These are phyloP conservation scores for Drosophila willistoni DNA, from an alignment of 1,140 invertebrate genomes.

Conservation along the genomic window DNA sequence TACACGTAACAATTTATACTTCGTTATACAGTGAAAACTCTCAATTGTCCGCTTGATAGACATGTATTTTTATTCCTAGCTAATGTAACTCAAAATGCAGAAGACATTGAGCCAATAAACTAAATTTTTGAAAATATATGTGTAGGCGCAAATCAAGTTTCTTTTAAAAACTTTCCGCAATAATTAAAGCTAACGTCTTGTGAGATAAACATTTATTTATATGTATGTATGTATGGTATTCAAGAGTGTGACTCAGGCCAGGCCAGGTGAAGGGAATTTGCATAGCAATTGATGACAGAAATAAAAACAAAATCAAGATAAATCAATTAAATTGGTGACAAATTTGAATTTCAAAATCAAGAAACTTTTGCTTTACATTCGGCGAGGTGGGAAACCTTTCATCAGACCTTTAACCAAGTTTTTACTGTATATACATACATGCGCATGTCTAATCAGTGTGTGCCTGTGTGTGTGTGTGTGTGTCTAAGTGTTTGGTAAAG, in stretches of 20 bases:
- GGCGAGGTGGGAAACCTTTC: too few species aligned
- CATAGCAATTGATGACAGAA: not conserved
- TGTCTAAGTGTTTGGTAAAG: slow-evolving; percentile 48
- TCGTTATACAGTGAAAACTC: not conserved
- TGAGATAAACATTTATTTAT: too few species aligned
- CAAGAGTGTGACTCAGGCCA: not conserved
- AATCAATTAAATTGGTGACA: not conserved
- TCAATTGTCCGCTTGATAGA: not conserved
- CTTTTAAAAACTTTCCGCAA: not conserved
- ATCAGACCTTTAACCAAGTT: too few species aligned
- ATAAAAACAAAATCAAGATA: not conserved
- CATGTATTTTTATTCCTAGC: too few species aligned
- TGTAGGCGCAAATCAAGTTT: not conserved
- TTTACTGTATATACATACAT: slow-evolving; percentile 30
- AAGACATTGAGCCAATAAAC: too few species aligned
- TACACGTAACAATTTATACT: not conserved
- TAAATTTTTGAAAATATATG: not conserved
- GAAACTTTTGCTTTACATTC: too few species aligned
- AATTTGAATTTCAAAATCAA: not conserved
- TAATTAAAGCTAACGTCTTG: too few species aligned
- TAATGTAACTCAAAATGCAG: too few species aligned
- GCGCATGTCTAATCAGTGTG: slow-evolving; percentile 68
- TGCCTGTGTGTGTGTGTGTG: slow-evolving; percentile 36
- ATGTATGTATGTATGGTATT: too few species aligned
- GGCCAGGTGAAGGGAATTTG: slow-evolving; percentile 3